Conservation (phyloP, 2,113 vertebrate species). For the Athene cunicularia region DNA sequence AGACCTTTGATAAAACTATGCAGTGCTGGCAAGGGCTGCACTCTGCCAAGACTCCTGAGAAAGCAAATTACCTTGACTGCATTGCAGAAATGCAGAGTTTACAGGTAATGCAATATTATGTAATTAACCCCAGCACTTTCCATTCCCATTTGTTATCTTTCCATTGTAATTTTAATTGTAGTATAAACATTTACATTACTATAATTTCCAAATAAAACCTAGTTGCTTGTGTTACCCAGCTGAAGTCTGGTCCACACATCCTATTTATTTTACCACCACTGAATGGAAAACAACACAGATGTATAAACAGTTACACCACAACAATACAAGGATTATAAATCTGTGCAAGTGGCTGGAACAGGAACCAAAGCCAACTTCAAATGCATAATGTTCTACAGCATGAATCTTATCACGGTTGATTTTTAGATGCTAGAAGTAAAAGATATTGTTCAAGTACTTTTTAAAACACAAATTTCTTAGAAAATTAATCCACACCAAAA, state of each 20-base stretch:
- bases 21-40: conserved; percentile 37
- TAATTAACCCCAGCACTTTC: conserved; percentile 16
- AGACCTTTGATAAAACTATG: not conserved
- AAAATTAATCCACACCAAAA: conserved; percentile 24
- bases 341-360: not conserved
- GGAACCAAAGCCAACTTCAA: conserved; percentile 28
- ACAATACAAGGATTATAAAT: not conserved
- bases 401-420: not conserved
- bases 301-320: not conserved
- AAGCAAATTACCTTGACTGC: conserved; percentile 62
- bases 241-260: not conserved
- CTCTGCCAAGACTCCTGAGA: conserved; percentile 42
- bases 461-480: conserved; percentile 6
- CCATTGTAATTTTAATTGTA: not conserved
- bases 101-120: conserved; percentile 11
- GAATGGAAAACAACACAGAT: not conserved
- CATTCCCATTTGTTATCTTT: not conserved
- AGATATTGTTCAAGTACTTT: not conserved
- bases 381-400: not conserved
- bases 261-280: not conserved
- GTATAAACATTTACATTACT: not conserved
- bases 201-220: not conserved
- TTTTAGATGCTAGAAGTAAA: not conserved
- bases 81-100: conserved; percentile 61
- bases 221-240: not conserved